Evolutionary conservation across 2,113 vertebrate species (phyloP).

Genomic region (Cricetomys ansorgei): DNA sequence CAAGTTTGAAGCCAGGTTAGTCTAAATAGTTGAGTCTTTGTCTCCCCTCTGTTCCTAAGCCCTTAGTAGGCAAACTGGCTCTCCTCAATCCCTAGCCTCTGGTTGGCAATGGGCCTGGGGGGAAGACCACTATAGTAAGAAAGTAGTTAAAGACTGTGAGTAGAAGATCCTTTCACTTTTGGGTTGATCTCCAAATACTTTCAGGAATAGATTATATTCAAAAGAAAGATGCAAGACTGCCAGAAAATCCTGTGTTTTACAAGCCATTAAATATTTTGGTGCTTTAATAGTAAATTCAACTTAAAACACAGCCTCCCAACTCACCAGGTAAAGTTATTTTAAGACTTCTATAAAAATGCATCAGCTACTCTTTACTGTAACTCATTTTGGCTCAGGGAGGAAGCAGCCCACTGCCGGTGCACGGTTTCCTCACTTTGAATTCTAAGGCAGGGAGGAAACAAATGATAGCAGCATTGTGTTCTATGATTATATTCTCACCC

Average conservation of each 20-base stretch:
- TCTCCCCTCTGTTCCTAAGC: background rate
- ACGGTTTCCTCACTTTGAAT: background rate
- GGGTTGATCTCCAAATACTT: constrained; percentile 16
- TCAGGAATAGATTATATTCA: constrained; percentile 2
- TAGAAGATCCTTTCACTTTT: background rate
- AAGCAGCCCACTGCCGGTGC: background rate
- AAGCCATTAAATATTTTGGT: background rate
- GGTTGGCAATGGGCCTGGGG: background rate
- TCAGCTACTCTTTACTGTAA: background rate
- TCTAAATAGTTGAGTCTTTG: background rate
- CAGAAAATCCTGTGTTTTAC: background rate
- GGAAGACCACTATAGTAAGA: background rate
- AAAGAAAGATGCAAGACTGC: background rate
- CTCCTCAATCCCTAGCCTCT: background rate
- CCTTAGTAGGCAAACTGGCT: background rate
- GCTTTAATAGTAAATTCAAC: background rate
- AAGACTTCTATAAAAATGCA: constrained; percentile 1
- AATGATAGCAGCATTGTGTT: background rate
- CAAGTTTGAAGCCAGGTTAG: background rate
- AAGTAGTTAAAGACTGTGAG: background rate
- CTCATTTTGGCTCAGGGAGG: background rate
- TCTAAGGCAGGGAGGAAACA: background rate
- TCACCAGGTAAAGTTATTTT: background rate
- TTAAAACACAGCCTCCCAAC: background rate
- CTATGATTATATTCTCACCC: background rate